Evolutionary conservation across 2,888 invertebrate genomes (phyloP), one percentile per base, ranked within the genome.

Genomic region (Griposia aprilina): DNA sequence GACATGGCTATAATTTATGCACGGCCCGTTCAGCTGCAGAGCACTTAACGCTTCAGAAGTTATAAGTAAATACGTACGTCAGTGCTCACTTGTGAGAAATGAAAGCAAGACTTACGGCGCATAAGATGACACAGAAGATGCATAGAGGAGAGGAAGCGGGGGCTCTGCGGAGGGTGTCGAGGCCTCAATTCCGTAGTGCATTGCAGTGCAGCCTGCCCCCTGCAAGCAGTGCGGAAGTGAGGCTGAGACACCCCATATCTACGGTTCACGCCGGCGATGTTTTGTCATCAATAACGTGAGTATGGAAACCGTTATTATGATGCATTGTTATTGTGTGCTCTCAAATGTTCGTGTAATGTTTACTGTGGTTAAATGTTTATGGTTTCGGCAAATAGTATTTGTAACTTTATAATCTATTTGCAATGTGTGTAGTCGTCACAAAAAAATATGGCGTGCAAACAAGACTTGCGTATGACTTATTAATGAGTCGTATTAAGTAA

Each of bases 221-320:
- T 98, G 98, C 98, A 98, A 98, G 98, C 98, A 98, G 98, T 98
- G 98, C 98, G 98, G 98, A 98, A 98, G 98, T 98, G 98, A 98
- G 98, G 98, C 95, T 97, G 97, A 97, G 97, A 91, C 91, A 94
- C 90, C 93, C 94, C 90, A 86, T 85, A 90, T 89, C 96, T 80
- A 92, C 96, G 86, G 85, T 83, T 87, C 92, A 87, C 90, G 80
- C 84, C 82, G 72, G 17, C 55, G 71, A 48, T 57, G 79, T 74
- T 74, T 74, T 81, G 79, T 71, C 83, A 71, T 81, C 83, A 83
- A 86, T 84, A 76, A 67, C 57, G 76, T 82, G 68, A 80, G 77
- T 80, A 76, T 81, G 55, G 36, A n/a, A 50, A 68, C 50, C 23
- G 59, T 76, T 76, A 70, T 70, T 70, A 41, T 69, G 60, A 72